A percentile compares a stretch with the other conserved stretches of the same genome.
Evolutionary conservation across 2,888 invertebrate genomes (phyloP).

Genomic region (Macrophya alboannulata): DNA sequence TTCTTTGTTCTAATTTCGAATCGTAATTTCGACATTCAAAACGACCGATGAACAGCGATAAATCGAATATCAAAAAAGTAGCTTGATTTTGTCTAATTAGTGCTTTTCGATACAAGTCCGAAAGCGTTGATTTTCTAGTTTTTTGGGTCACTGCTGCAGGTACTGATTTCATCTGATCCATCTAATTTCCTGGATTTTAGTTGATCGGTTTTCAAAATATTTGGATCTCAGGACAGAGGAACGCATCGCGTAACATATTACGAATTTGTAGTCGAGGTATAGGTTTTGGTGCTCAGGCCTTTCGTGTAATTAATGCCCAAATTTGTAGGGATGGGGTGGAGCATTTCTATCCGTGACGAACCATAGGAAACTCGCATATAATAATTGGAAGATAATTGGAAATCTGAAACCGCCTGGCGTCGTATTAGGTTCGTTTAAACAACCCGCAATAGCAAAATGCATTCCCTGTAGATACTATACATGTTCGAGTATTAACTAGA

Average conservation of each 20-base stretch:
- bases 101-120: no score
- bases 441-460: conserved; percentile 6
- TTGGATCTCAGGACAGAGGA: no score
- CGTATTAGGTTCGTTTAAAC: conserved; percentile 50
- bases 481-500: not conserved
- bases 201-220: not conserved
- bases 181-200: not conserved
- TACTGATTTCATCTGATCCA: no score
- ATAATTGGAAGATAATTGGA: conserved; percentile 52
- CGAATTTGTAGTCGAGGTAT: not conserved
- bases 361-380: conserved; percentile 36
- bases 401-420: conserved; percentile 24
- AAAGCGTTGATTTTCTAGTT: no score
- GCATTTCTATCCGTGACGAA: not conserved
- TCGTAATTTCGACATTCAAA: no score
- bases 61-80: no score
- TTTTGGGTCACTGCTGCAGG: no score
- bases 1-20: no score
- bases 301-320: conserved; percentile 13
- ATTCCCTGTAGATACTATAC: not conserved
- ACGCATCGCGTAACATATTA: not conserved
- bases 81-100: no score
- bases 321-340: not conserved
- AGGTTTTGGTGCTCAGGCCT: not conserved
- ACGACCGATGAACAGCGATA: no score